A percentile compares a stretch with the other conserved stretches of the same genome.
Conservation (phyloP, 2,888 invertebrate species). For the Chelonus formosanus region DNA sequence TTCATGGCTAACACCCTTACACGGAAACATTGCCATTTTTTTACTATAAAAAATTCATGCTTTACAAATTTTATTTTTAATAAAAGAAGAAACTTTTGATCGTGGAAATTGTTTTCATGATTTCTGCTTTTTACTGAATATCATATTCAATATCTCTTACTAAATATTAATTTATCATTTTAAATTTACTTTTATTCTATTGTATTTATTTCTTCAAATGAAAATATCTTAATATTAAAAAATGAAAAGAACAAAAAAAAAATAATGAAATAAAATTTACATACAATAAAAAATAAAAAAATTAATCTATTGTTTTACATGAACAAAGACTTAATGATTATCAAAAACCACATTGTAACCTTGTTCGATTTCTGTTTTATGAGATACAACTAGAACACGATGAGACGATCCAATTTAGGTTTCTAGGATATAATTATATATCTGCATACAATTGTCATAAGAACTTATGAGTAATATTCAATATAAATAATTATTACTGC, state of each 20-base stretch:
- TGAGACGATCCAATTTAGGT: slow-evolving; percentile 27
- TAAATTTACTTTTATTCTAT: too few species aligned
- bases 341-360: slow-evolving; percentile 15
- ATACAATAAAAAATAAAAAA: too few species aligned
- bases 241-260: too few species aligned
- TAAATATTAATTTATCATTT: too few species aligned
- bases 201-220: too few species aligned
- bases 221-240: too few species aligned
- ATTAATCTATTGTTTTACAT: background rate
- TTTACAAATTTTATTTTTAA: slow-evolving; percentile 8
- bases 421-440: slow-evolving; percentile 25
- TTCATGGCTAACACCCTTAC: slow-evolving; percentile 57
- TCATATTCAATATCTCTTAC: too few species aligned
- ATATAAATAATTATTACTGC: too few species aligned
- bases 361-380: background rate
- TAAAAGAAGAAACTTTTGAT: background rate
- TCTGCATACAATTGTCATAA: background rate
- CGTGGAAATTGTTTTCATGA: background rate
- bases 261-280: too few species aligned
- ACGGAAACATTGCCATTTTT: slow-evolving; percentile 53
- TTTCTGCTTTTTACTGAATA: too few species aligned
- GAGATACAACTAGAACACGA: slow-evolving; percentile 17
- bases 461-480: too few species aligned
- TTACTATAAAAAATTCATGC: slow-evolving; percentile 20
- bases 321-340: background rate